These are phyloP conservation scores for Drosophila mettleri DNA, from an alignment of 2,888 invertebrate genomes.

Conservation along the genomic window DNA sequence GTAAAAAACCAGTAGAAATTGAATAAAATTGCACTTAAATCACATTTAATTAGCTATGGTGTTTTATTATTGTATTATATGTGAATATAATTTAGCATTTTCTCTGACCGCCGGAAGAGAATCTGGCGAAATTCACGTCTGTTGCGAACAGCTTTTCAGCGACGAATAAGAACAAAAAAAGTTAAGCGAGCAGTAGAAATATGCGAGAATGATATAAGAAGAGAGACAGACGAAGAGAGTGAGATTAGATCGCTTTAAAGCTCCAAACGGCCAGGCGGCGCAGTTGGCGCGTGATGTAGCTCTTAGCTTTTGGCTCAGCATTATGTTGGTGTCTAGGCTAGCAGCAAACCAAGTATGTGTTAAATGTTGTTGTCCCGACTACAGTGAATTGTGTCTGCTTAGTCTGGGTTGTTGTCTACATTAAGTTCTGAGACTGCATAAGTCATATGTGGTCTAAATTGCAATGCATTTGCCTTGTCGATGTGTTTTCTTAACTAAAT, in stretches of 20 bases:
- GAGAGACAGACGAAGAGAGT: not conserved
- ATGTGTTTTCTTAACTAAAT: not conserved
- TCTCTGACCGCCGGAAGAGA: constrained; percentile 16
- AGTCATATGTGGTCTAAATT: not conserved
- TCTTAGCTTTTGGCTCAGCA: not conserved
- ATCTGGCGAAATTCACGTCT: constrained; percentile 34
- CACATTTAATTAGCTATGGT: constrained; percentile 19
- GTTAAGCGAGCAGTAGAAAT: constrained; percentile 5
- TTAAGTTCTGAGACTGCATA: not conserved
- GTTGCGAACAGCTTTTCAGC: constrained; percentile 43
- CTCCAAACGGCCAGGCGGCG: not conserved
- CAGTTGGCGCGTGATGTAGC: not conserved
- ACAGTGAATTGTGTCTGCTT: not conserved
- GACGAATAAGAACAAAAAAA: constrained; percentile 50
- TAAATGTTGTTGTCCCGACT: not conserved
- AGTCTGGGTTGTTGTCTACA: not conserved
- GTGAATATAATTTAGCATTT: constrained; percentile 18
- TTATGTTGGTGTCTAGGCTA: constrained; percentile 15
- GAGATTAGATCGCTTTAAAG: constrained; percentile 16
- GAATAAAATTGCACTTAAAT: constrained; percentile 22
- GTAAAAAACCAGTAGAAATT: constrained; percentile 41
- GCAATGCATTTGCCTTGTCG: too few species aligned
- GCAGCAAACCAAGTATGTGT: not conserved
- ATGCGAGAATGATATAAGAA: not conserved
- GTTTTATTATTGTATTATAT: constrained; percentile 17